Conservation (phyloP, 2,113 vertebrate genomes). For the Castor canadensis region DNA sequence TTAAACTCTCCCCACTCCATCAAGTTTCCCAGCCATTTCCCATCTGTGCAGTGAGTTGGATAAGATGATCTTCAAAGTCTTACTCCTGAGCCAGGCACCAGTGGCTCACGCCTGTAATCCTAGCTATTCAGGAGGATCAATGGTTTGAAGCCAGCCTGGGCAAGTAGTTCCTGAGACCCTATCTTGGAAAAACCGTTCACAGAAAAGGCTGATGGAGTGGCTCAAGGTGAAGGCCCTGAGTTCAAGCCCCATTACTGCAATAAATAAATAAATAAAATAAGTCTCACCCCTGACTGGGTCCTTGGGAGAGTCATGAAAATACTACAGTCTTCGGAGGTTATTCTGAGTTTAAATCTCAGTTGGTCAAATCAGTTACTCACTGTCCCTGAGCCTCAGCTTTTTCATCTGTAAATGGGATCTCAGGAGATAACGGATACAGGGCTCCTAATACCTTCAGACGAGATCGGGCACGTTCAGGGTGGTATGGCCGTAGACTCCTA, state of each 20-base stretch:
- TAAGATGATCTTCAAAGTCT: neutral
- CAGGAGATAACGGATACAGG: neutral
- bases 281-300: neutral
- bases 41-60: neutral
- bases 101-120: no score
- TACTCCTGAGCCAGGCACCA: no score
- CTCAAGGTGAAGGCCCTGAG: no score
- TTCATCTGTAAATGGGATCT: conserved; percentile 40
- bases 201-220: no score
- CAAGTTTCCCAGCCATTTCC: neutral
- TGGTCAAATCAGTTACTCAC: neutral
- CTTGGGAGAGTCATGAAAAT: neutral
- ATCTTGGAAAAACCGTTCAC: no score
- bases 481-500: no score
- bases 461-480: no score
- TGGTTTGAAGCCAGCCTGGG: no score
- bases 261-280: no score
- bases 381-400: conserved; percentile 41
- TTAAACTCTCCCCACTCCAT: neutral
- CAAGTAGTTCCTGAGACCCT: no score
- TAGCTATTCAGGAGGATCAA: no score
- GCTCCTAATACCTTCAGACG: neutral
- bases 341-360: neutral
- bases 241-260: no score
- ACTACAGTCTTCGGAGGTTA: neutral